Conservation (phyloP, 2,113 vertebrate species). For the Mesembrinibis cayennensis region DNA sequence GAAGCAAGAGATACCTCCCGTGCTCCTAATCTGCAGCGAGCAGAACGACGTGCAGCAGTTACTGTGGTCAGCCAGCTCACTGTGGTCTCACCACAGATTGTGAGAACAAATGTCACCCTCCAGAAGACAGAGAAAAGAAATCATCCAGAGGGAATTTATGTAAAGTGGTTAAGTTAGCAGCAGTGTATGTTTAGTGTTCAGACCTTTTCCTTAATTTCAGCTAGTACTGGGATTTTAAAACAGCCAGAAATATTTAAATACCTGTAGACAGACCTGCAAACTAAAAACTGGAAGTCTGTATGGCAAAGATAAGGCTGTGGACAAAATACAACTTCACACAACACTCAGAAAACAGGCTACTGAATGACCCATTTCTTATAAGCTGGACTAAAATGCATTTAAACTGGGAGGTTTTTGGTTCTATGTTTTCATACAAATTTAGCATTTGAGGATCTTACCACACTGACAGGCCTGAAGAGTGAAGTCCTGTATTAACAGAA, state of each 20-base stretch:
- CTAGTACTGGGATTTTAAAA: neutral
- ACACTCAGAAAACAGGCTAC: neutral
- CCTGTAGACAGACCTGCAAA: neutral
- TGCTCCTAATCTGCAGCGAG: neutral
- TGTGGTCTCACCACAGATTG: neutral
- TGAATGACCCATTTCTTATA: neutral
- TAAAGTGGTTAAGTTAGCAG: neutral
- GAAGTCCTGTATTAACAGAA: neutral
- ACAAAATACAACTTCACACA: neutral
- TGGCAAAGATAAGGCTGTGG: slow-evolving; percentile 19
- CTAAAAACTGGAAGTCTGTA: neutral
- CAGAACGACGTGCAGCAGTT: neutral
- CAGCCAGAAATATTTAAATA: neutral
- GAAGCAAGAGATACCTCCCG: neutral
- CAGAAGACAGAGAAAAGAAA: neutral
- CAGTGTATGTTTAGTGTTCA: neutral
- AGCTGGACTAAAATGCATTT: neutral
- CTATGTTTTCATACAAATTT: neutral
- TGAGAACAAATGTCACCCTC: neutral
- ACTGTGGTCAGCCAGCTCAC: slow-evolving; percentile 25
- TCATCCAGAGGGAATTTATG: neutral
- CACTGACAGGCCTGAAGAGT: neutral
- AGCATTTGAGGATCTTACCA: neutral
- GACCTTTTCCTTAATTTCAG: neutral
- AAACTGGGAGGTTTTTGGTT: neutral